phyloP scores from a whole-genome alignment of 2,888 invertebrate genomes.

The Sphaerophoria taeniata region DNA sequence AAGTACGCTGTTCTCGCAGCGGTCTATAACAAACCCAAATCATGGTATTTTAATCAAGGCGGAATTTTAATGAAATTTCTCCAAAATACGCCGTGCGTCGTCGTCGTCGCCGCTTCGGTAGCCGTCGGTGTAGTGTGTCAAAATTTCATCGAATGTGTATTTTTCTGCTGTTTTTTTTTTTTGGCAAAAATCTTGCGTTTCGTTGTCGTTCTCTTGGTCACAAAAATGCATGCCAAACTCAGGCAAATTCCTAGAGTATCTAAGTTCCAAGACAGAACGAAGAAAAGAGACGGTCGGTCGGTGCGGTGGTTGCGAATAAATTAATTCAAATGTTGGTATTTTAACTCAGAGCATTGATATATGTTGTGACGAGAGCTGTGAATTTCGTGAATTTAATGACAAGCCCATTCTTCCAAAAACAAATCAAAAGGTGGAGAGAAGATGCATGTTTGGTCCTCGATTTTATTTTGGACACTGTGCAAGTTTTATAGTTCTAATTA shows the following conservation, averaged over 20 bases:
- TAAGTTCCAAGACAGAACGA: background rate
- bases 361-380: slow-evolving; percentile 25
- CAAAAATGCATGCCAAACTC: slow-evolving; percentile 49
- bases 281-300: background rate
- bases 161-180: no score
- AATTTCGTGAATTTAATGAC: slow-evolving; percentile 50
- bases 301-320: slow-evolving; percentile 48
- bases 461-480: slow-evolving; percentile 34
- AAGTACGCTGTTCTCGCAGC: slow-evolving; percentile 1
- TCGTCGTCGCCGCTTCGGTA: slow-evolving; percentile 35
- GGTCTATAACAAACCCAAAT: slow-evolving; percentile 10
- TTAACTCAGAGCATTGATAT: slow-evolving; percentile 35
- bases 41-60: slow-evolving; percentile 64
- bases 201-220: slow-evolving; percentile 16
- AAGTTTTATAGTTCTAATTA: slow-evolving; percentile 68
- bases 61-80: slow-evolving; percentile 65
- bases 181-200: background rate
- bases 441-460: slow-evolving; percentile 13
- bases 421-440: background rate
- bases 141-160: slow-evolving; percentile 36
- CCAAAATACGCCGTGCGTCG: slow-evolving; percentile 46
- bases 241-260: slow-evolving; percentile 56
- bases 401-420: slow-evolving; percentile 8
- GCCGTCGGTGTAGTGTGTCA: slow-evolving; percentile 20
- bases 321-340: slow-evolving; percentile 65